phyloP scores from a whole-genome alignment of 1,140 invertebrate genomes.

The Drosophila biarmipes region DNA sequence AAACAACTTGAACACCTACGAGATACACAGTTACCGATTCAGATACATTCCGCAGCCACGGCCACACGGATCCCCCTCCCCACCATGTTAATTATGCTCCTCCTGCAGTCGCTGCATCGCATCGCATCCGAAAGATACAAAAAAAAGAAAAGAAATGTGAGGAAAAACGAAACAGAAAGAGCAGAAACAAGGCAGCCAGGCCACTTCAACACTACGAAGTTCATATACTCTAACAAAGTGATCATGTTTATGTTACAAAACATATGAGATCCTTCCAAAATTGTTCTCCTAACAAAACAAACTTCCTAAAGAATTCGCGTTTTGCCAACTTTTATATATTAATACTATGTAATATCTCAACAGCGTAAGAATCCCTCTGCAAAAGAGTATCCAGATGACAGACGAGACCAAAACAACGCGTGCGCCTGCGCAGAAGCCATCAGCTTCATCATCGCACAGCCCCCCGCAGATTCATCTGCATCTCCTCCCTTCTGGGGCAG shows the following conservation, averaged over 20 bases:
- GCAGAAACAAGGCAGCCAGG: neutral
- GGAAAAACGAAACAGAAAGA: constrained; percentile 18
- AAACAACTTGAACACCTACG: constrained; percentile 69
- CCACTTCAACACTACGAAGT: constrained; percentile 3
- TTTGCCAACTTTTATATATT: too few relatives aligned
- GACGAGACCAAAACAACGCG: constrained; percentile 36
- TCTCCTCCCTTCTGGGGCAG: constrained; percentile 40
- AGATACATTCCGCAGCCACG: constrained; percentile 50
- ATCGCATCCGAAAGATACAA: constrained; percentile 60
- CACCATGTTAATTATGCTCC: constrained; percentile 77
- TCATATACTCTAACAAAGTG: constrained; percentile 2
- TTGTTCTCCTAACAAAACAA: too few relatives aligned
- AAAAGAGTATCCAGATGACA: neutral
- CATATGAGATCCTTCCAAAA: neutral
- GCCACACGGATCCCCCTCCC: constrained; percentile 5
- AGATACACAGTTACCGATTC: constrained; percentile 74
- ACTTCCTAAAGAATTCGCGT: too few relatives aligned
- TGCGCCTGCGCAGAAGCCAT: constrained; percentile 55
- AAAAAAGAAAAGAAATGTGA: constrained; percentile 24
- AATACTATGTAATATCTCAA: too few relatives aligned
- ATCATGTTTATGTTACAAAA: too few relatives aligned
- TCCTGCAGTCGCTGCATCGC: constrained; percentile 52
- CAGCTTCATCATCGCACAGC: constrained; percentile 28
- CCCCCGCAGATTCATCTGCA: constrained; percentile 21
- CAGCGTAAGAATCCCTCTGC: neutral